Base-by-base conservation (phyloP, 1,140 invertebrate species). In the Uloborus diversus region DNA sequence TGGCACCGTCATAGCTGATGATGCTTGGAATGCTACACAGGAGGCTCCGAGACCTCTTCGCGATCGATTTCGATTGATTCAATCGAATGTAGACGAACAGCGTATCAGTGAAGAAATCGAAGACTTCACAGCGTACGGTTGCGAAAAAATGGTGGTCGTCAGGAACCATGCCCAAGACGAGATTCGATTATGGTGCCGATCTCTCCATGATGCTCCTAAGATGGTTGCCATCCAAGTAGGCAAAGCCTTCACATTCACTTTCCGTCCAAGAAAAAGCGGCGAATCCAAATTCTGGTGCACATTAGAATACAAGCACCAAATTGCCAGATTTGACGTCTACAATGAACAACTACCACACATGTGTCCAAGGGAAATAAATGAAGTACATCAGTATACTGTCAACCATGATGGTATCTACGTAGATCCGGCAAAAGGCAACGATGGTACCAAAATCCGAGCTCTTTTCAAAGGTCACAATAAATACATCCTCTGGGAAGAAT, bases 391-490 rank as follows among this genome's bases (percentile, higher is more conserved):
- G 11, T 79, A 79, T 27, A 61, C 64, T 4, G 64, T 79, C 7
- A 49, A 28, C 20, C 64, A 79, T n/a, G 76, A 79, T 17, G 76
- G 76, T 4, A 53, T 79, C 5, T 61, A 59, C 13, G 76, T 49
- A 11, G 76, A 79, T 35, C 17, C n/a, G 0, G 42, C 4, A 2
- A 59, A 68, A 4, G 27, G 23, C 9, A 61, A 32, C n/a, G 76
- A 27, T 5, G 64, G 64, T 13, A 42, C 14, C 14, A 79, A 79
- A 27, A 79, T 79, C 27, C 25, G 76, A 5, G 76, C 64, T 1
- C n/a, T 79, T 2, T 68, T 68, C 25, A 79, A 79, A 28, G 76
- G 76, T 32, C 64, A 68, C 64, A 79, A 68, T 65, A 68, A 57
- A 9, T 68, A 42, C 27, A 68, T 68, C 4, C 4, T 79, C 13